phyloP scores from a whole-genome alignment of 2,797 vertebrate genomes.

The Onychomys leucogaster region DNA sequence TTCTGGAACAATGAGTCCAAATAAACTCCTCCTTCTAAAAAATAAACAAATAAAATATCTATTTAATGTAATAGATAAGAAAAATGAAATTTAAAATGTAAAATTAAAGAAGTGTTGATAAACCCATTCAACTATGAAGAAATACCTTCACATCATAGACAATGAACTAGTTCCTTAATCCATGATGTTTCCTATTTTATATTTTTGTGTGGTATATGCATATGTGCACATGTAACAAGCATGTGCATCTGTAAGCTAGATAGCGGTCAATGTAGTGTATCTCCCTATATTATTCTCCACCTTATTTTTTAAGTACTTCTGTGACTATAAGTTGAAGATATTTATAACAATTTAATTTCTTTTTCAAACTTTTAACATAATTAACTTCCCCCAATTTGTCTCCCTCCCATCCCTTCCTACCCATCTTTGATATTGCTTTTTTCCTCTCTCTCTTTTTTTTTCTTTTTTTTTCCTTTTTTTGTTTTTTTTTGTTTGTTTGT shows the following conservation, averaged over 20 bases:
- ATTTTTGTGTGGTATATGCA: background rate
- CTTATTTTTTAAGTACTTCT: background rate
- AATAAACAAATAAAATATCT: background rate
- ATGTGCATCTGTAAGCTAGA: background rate
- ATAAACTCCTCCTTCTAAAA: background rate
- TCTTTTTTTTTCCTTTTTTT: no score
- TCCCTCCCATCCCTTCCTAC: background rate
- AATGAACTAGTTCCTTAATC: no score
- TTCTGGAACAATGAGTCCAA: background rate
- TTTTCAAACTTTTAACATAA: background rate
- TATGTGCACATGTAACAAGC: background rate
- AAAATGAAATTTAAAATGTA: background rate
- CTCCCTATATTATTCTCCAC: background rate
- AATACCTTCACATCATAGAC: background rate
- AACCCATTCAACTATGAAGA: background rate
- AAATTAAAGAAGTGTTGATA: background rate
- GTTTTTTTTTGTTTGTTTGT: no score
- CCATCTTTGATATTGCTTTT: background rate
- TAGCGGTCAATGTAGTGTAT: background rate
- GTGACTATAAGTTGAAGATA: background rate
- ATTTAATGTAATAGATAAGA: background rate
- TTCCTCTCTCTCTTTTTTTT: no score
- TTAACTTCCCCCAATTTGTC: background rate
- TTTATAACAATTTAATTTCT: background rate
- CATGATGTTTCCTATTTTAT: background rate